phyloP scores from a whole-genome alignment of 2,888 invertebrate genomes.

The Meta bourneti region DNA sequence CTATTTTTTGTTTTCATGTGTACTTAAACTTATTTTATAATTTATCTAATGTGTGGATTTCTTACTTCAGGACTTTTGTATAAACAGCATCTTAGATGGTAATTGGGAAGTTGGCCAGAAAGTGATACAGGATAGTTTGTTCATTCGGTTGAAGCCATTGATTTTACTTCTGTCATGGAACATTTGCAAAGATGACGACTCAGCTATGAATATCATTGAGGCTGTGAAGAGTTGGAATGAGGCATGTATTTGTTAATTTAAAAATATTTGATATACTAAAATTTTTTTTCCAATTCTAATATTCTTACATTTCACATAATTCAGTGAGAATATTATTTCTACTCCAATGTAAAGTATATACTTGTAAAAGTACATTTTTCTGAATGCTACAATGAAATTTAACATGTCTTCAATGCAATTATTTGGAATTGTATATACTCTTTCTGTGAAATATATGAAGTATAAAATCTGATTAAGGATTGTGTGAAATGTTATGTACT shows the following conservation, averaged over 20 bases:
- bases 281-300: not conserved
- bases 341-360: not conserved
- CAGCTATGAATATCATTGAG: slow-evolving; percentile 60
- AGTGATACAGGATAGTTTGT: slow-evolving; percentile 29
- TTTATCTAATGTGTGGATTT: not conserved
- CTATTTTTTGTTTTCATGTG: too few species aligned
- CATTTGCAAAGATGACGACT: slow-evolving; percentile 46
- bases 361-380: not conserved
- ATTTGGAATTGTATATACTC: too few species aligned
- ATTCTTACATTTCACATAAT: not conserved
- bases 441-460: too few species aligned
- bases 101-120: not conserved
- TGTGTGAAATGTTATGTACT: too few species aligned
- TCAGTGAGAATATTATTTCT: not conserved
- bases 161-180: slow-evolving; percentile 62
- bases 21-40: too few species aligned
- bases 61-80: slow-evolving; percentile 32
- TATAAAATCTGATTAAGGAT: too few species aligned
- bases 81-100: slow-evolving; percentile 40
- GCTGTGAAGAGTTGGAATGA: slow-evolving; percentile 60
- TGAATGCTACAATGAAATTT: too few species aligned
- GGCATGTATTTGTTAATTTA: slow-evolving; percentile 19
- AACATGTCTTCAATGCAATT: too few species aligned
- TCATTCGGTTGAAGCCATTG: slow-evolving; percentile 32
- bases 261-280: not conserved